A percentile compares a stretch with the other conserved stretches of the same genome.
phyloP scores from a whole-genome alignment of 1,140 invertebrate genomes.

The Melipona quadrifasciata region DNA sequence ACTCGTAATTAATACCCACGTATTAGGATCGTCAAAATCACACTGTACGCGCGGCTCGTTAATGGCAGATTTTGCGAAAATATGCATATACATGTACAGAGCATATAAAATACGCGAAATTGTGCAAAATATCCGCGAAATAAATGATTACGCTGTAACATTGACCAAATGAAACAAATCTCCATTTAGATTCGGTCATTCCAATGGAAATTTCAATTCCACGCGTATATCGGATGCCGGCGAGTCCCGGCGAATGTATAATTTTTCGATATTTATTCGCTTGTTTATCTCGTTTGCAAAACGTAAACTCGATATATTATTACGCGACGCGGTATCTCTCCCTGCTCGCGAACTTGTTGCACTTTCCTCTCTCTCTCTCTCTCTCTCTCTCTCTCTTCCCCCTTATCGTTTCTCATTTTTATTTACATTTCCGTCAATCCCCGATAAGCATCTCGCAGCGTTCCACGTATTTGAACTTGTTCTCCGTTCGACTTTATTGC shows the following conservation, averaged over 20 bases:
- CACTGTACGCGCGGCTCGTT: too few species aligned
- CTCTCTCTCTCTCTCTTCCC: not conserved
- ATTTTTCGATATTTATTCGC: not conserved
- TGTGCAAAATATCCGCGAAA: too few species aligned
- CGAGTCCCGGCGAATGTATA: not conserved
- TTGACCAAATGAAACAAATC: too few species aligned
- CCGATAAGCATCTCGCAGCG: not conserved
- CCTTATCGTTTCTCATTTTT: not conserved
- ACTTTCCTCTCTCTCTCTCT: not conserved
- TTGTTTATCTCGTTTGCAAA: not conserved
- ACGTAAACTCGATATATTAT: not conserved
- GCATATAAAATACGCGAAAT: too few species aligned
- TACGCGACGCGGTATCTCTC: too few species aligned
- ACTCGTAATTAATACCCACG: too few species aligned
- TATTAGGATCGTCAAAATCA: too few species aligned
- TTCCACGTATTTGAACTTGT: not conserved
- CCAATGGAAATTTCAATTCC: not conserved
- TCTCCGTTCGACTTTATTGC: not conserved
- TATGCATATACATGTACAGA: too few species aligned
- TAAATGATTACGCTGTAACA: too few species aligned
- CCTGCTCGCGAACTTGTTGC: constrained; percentile 25
- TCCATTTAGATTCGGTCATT: not conserved
- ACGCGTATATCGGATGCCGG: too few species aligned
- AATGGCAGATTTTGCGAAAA: too few species aligned
- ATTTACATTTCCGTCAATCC: constrained; percentile 9